Base-by-base conservation (phyloP, 1,140 invertebrate species). In the Drosophila tristis region DNA sequence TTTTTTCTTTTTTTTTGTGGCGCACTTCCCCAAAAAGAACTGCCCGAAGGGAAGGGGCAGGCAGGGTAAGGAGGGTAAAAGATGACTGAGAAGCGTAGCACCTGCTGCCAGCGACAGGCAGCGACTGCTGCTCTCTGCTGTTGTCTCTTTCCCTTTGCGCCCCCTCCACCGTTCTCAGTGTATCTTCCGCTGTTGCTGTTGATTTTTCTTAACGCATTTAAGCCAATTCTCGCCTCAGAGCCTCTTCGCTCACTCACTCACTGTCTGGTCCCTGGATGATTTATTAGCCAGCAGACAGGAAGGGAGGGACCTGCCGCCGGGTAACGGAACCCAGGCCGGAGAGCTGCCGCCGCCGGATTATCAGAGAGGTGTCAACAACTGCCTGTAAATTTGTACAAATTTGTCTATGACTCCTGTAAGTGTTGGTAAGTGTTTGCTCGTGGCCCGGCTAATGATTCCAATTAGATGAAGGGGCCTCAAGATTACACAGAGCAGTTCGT, bases 151-250 rank as follows among this genome's bases (percentile, higher is more conserved):
- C 26, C 31, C 15, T 4, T 25, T 1, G 0, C 16, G 1, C 20
- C 20, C 20, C 23, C 23, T 4, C 2, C 23, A 25, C 43, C 23
- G 16, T 48, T 26, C 11, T 11, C 29, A 5, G 5, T 35, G 9
- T 35, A 43, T 55, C 20, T 55, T 43, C 29, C 35, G 42, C 23
- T 56, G 4, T 45, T 43, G 59, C 78, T 81, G 78, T 75, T 84
- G 71, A 78, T 82, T 75, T 84, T 60, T 43, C 67, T 15, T 55
- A 85, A 85, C 76, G 77, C 80, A 80, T 72, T 79, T 85, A 84
- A 84, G 80, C 80, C 80, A 85, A 80, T 78, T 76, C 78, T 64
- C 75, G 66, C 72, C 67, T 75, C 74, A 73, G 70, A 57, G 31
- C 31, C 29, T 31, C 31, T 31, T 13, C 35, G 11, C 35, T 39